Base-by-base conservation (phyloP, 2,797 vertebrate genomes). In the Enteromius trimaculatus region DNA sequence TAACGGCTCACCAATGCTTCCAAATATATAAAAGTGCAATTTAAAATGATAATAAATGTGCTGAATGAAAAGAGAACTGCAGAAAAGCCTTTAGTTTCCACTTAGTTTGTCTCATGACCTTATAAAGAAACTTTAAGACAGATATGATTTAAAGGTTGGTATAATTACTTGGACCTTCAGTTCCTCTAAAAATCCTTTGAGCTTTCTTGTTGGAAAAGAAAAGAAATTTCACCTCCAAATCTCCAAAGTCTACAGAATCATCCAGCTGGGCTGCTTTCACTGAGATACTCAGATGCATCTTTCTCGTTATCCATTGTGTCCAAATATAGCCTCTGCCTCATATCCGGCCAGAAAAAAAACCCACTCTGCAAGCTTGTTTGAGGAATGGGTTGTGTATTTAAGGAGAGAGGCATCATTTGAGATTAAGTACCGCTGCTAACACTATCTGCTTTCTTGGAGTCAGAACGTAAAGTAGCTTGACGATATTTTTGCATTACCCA, bases 241-340 rank as follows among this genome's bases (percentile, higher is more conserved):
- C 70, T 71, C 21, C 60, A 62, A 60, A 49, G 26, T 71, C 39
- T 72, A 72, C 55, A 81, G 44, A 81, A 64, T 51, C 31, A 53
- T 75, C 70, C 80, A 74, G 70, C 80, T 81, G 58, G 80, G 58
- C 58, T 81, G 29, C 80, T 29, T 75, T 75, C 31, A 21, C 80
- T 51, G 42, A 74, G 70, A 75, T 39, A 21, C 80, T 51, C 26
- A 74, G 80, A 75, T 65, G 21, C 42, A 49, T 64, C 26, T 62
- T 62, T 71, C 58, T 44, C 53, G 37, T 62, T 17, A 81, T 74
- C 69, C 55, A 64, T 51, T 81, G 79, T 64, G 44, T 53, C 80
- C 69, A 74, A 81, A 81, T 75, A 81, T 81, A 81, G 70, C 44
- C 44, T 65, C 37, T 65, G 44, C 80, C 80, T 81, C 58, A 81